Evolutionary conservation across 2,797 vertebrate species (phyloP).

Genomic region (Pantherophis alleghaniensis): DNA sequence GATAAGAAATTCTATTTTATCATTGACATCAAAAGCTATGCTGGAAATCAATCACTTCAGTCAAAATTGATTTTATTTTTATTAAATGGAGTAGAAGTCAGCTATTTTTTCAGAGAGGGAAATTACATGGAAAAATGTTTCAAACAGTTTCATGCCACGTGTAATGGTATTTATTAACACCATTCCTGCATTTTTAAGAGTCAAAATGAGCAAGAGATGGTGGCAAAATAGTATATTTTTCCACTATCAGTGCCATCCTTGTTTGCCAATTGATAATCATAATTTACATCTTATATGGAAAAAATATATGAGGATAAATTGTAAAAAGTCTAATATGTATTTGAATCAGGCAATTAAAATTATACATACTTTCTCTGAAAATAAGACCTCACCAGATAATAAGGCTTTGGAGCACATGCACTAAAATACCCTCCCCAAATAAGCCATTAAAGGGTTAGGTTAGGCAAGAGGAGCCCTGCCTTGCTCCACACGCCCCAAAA

Average conservation of each 20-base stretch:
- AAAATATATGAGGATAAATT: conserved; percentile 15
- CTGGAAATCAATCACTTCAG: conserved; percentile 43
- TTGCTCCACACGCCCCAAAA: too few relatives aligned
- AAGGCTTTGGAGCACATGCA: too few relatives aligned
- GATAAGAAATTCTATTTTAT: conserved; percentile 51
- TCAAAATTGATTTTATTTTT: conserved; percentile 20
- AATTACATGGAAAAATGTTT: conserved; percentile 49
- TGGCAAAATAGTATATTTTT: conserved; percentile 30
- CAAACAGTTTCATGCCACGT: conserved; percentile 49
- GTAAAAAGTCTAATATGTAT: conserved; percentile 1
- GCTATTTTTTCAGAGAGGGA: conserved; percentile 43
- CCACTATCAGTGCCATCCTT: rapidly evolving
- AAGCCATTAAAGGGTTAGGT: too few relatives aligned
- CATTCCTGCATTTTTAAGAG: conserved; percentile 51
- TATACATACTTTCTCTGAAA: not conserved
- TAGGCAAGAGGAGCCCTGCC: too few relatives aligned
- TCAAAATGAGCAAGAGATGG: not conserved
- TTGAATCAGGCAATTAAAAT: not conserved
- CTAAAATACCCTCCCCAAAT: too few relatives aligned
- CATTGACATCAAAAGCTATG: conserved; percentile 53
- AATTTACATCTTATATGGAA: not conserved
- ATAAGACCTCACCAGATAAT: too few relatives aligned
- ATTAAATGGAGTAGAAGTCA: conserved; percentile 9
- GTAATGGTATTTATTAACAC: conserved; percentile 51
- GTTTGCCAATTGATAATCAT: conserved; percentile 22